Base-by-base conservation (phyloP, 1,140 invertebrate genomes). In the Chlorops oryzae region DNA sequence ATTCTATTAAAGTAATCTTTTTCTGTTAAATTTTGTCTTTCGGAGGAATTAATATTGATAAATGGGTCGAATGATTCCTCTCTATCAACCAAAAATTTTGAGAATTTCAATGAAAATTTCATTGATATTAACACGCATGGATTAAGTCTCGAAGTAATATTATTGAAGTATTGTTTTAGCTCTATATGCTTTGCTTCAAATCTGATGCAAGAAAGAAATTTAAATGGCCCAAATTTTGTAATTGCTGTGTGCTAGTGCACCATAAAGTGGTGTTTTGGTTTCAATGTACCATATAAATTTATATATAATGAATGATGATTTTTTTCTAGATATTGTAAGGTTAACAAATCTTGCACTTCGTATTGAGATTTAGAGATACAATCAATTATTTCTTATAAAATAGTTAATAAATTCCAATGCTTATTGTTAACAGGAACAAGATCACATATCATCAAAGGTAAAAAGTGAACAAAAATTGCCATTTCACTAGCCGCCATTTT, bases 401-500 rank as follows among this genome's bases (percentile, higher is more conserved):
- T 23, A 1, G 28, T 10, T 10, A 49, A 13, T 3, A 40, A 20
- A 27, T 56, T 48, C 64, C 62, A 65, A 40, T 54, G 21, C 50
- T 37, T 17, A 51, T 70, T 53, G 52, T 52, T 40, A 49, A 23
- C 28, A 20, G 58, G 58, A 28, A 66, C 46, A 28, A 56, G 49
- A 52, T 70, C 59, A 4, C 64, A 62, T 18, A 65, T 50, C 38
- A 68, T 40, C n/a, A 70, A 58, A 18, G 51, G 45, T 42, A 72
- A 57, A 53, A 62, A 59, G 35, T 44, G 38, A 15, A 65, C 25
- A 32, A 69, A 59, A 43, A 45, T 49, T 27, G 51, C 35, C 59
- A 67, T 65, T 60, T 72, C 65, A 23, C 61, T 58, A 12, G 65
- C 57, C 20, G 58, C 58, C 28, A 62, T 51, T 43, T 60, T 58